Evolutionary conservation across 2,113 vertebrate species (phyloP), one percentile per base, ranked within the genome.

Genomic region (Vireo altiloquus): DNA sequence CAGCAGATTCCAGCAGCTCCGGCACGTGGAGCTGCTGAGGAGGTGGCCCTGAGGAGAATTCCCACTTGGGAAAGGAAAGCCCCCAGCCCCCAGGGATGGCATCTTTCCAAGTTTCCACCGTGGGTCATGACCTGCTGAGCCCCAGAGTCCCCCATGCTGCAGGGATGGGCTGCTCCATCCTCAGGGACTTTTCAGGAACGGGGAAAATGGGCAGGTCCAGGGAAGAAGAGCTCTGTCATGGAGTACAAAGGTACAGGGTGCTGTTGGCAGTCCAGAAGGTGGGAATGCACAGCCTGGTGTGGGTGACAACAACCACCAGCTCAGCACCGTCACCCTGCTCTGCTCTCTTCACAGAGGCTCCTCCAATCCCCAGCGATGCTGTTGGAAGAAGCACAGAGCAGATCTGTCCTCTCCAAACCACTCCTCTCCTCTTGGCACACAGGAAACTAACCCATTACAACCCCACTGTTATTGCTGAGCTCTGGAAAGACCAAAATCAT

Each of bases 1-100:
- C 77, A 57, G 86, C 89, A 80, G 53, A 69, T 87, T 44, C 24
- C 22, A 1, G 74, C 54, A 31, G 57, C 53, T 28, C 46, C 3
- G 0, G 42, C 19, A 3, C 10, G 6, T 0, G 0, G 10, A 37
- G 25, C 35, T 69, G 50, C 53, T 4, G 10, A 22, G 74, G 76
- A 61, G 53, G 54, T 42, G 42, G 24, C 44, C 57, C 33, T 6
- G 33, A 59, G 63, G n/a, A 31, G 15, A 46, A 25, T 13, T 53
- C 40, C 31, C 13, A 2, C 33, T 25, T 13, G 42, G 7, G 19
- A 39, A 66, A 72, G 63, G 20, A 61, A 63, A 42, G 13, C 19
- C 22, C 76, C 28, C 0, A 7, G 9, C 19, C 20, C 68, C 31
- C 0, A 8, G 10, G 23, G 27, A 50, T 2, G 4, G 15, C 40